A percentile compares a stretch with the other conserved stretches of the same genome.
Evolutionary conservation across 2,888 invertebrate species (phyloP).

Genomic region (Carcina quercana): DNA sequence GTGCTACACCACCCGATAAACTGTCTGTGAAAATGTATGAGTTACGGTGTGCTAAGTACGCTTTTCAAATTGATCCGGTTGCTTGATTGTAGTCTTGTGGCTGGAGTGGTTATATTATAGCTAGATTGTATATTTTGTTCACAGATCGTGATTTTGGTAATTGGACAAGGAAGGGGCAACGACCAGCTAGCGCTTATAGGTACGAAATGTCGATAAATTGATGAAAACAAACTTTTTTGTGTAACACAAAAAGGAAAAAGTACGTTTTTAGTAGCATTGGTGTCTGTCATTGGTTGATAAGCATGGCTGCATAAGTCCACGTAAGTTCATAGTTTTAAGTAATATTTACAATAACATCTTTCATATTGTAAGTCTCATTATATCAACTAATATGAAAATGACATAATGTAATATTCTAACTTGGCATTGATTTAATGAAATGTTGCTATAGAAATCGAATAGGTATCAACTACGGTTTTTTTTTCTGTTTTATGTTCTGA

Average conservation of each 20-base stretch:
- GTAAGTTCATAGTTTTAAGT: too few relatives aligned
- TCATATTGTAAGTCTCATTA: too few relatives aligned
- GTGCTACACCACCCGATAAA: slow-evolving; percentile 46
- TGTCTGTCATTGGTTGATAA: too few relatives aligned
- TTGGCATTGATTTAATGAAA: too few relatives aligned
- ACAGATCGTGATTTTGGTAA: slow-evolving; percentile 3
- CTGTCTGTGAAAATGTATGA: slow-evolving; percentile 46
- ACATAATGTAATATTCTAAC: too few relatives aligned
- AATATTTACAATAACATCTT: too few relatives aligned
- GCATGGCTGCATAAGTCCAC: too few relatives aligned
- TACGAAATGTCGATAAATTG: too few relatives aligned
- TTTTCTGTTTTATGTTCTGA: background rate
- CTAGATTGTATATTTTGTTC: too few relatives aligned
- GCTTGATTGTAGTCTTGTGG: slow-evolving; percentile 7
- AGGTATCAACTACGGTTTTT: background rate
- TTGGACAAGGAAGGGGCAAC: background rate
- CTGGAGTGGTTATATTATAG: slow-evolving; percentile 8
- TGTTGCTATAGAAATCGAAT: background rate
- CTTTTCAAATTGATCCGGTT: slow-evolving; percentile 37
- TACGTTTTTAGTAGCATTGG: too few relatives aligned
- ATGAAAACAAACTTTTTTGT: background rate
- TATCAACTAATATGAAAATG: too few relatives aligned
- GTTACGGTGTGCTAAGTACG: slow-evolving; percentile 46
- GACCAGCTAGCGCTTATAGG: too few relatives aligned
- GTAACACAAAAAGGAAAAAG: background rate